Conservation (phyloP, 2,888 invertebrate genomes). For the Mimachlamys varia region DNA sequence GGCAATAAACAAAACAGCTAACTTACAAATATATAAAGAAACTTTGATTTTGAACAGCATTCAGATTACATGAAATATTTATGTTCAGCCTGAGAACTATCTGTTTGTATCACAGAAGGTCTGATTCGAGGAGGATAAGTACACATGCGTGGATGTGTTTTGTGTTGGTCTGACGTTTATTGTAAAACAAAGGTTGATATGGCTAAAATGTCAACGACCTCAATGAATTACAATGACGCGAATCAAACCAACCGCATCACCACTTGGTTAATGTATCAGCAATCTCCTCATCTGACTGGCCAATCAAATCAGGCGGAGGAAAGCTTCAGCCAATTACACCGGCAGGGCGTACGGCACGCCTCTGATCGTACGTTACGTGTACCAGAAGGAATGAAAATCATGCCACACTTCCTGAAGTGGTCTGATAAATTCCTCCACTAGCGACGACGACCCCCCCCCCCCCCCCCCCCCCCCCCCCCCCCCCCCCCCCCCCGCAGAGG, state of each 20-base stretch:
- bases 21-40: too few species aligned
- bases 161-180: background rate
- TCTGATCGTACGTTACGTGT: background rate
- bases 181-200: background rate
- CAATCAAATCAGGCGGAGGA: background rate
- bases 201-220: background rate
- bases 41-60: too few species aligned
- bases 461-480: background rate
- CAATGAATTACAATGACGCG: background rate
- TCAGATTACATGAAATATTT: too few species aligned
- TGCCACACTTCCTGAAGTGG: background rate
- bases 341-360: background rate
- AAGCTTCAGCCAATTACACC: background rate
- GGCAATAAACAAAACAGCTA: too few species aligned
- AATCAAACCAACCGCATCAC: background rate
- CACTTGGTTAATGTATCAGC: background rate
- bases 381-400: background rate
- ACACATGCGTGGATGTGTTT: background rate
- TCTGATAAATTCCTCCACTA: background rate
- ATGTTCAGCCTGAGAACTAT: too few species aligned
- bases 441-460: background rate
- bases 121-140: too few species aligned
- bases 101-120: too few species aligned
- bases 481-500: background rate
- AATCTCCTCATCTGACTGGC: background rate